phyloP scores from a whole-genome alignment of 2,797 vertebrate genomes.

The Paratrypauchen microcephalus region DNA sequence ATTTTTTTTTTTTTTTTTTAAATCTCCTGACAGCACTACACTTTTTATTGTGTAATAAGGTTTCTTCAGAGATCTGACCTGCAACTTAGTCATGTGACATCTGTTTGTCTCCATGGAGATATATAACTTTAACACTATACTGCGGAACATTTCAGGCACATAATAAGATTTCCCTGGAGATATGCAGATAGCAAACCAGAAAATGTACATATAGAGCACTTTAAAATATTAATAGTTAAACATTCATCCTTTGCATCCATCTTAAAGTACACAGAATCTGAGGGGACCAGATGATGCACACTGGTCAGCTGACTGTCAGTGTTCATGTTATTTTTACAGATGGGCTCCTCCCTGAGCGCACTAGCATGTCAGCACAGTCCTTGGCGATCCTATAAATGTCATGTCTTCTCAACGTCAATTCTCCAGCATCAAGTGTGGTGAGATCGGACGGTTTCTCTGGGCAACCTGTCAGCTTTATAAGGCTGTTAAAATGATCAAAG shows the following conservation, averaged over 20 bases:
- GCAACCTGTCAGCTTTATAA: conserved; percentile 64
- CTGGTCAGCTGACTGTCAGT: conserved; percentile 33
- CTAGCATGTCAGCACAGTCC: conserved; percentile 44
- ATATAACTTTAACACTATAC: background rate
- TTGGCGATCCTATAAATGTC: conserved; percentile 67
- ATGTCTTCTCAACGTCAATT: conserved; percentile 64
- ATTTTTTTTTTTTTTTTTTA: too few relatives aligned
- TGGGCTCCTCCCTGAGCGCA: conserved; percentile 27
- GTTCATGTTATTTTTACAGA: conserved; percentile 29
- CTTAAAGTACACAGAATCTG: background rate
- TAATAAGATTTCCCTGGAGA: background rate
- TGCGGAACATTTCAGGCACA: background rate
- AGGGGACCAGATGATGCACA: conserved; percentile 1
- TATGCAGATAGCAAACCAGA: background rate
- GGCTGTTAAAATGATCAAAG: conserved; percentile 73
- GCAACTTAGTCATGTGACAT: too few relatives aligned
- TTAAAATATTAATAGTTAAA: background rate
- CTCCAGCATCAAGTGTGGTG: conserved; percentile 51
- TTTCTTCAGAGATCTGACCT: background rate
- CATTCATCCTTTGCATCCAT: background rate
- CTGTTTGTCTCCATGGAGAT: background rate
- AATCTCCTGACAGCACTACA: too few relatives aligned
- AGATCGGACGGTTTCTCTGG: conserved; percentile 57
- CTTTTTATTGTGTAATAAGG: background rate
- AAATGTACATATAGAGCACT: background rate